Base-by-base conservation (phyloP, 2,797 vertebrate species). In the Platalea minor region DNA sequence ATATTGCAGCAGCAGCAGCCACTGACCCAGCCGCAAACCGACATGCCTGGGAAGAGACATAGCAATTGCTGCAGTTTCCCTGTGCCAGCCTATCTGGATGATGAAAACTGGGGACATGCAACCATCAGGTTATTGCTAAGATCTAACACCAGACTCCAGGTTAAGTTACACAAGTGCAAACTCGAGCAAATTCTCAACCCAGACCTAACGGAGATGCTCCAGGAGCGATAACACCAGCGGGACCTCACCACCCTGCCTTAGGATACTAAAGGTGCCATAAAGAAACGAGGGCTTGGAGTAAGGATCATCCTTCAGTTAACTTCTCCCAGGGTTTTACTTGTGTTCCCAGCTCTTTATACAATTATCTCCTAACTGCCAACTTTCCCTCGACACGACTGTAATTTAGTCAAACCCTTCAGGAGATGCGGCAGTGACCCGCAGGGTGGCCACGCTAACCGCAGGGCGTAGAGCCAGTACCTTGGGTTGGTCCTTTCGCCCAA, bases 351-450 rank as follows among this genome's bases (percentile, higher is more conserved):
- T 65, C 20, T 69, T 37, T 41, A 50, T 17, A 50, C 33, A 69
- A 21, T 45, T 63, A 57, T 31, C 25, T 19, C 33, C 60, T 25
- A 57, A 76, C 51, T 1, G 1, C 57, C 57, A 51, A 9, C 41
- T 35, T 69, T n/a, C 33, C 63, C 50, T 63, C 2, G 0, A 53
- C 39, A 39, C 0, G 1, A 23, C 45, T 51, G 35, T 69, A 57
- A 57, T n/a, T 39, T 14, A 69, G n/a, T 46, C 29, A 29, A 33
- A 61, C 0, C 1, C 53, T 41, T 24, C 31, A 29, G 41, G 48
- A 67, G 35, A 33, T 0, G 2, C 4, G 4, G 28, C 63, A 45
- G 60, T 11, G 25, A 74, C 68, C 50, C 3, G 0, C 0, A 6
- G 33, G 46, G 46, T 2, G 2, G 37, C 48, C 69, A 18, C 2